phyloP scores from a whole-genome alignment of 1,140 invertebrate genomes.

The Sogatella furcifera region DNA sequence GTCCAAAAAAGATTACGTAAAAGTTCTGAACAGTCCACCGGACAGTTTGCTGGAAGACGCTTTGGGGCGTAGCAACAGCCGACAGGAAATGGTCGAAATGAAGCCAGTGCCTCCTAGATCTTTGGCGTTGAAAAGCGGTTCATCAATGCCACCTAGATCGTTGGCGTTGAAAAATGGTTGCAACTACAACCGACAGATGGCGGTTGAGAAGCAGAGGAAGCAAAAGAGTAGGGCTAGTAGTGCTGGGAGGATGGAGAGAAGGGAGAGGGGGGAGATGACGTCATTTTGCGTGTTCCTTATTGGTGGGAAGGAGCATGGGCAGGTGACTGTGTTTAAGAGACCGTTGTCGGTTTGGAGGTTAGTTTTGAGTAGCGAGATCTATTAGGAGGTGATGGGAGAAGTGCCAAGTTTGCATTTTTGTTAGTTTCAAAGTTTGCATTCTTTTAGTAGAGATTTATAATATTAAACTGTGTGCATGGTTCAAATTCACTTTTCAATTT shows the following conservation, averaged over 20 bases:
- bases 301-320: conserved; percentile 53
- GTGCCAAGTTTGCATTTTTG: no score
- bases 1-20: conserved; percentile 24
- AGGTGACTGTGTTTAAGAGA: conserved; percentile 52
- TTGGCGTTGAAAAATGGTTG: no score
- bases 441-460: no score
- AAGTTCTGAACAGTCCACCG: conserved; percentile 27
- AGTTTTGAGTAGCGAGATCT: conserved; percentile 33
- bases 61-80: conserved; percentile 22
- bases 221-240: conserved; percentile 37
- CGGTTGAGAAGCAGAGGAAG: conserved; percentile 29
- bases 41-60: conserved; percentile 29
- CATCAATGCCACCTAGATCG: no score
- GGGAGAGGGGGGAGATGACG: conserved; percentile 28
- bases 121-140: conserved; percentile 27
- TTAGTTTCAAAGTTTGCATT: no score
- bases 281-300: conserved; percentile 50
- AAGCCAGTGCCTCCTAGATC: conserved; percentile 32
- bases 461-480: no score
- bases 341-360: conserved; percentile 55
- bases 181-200: conserved; percentile 21
- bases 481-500: no score
- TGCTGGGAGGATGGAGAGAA: conserved; percentile 33
- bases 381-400: conserved; percentile 2
- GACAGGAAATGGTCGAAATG: conserved; percentile 26